These are phyloP conservation scores for Sinohyriopsis cumingii DNA, from an alignment of 2,888 invertebrate species.

Conservation along the genomic window DNA sequence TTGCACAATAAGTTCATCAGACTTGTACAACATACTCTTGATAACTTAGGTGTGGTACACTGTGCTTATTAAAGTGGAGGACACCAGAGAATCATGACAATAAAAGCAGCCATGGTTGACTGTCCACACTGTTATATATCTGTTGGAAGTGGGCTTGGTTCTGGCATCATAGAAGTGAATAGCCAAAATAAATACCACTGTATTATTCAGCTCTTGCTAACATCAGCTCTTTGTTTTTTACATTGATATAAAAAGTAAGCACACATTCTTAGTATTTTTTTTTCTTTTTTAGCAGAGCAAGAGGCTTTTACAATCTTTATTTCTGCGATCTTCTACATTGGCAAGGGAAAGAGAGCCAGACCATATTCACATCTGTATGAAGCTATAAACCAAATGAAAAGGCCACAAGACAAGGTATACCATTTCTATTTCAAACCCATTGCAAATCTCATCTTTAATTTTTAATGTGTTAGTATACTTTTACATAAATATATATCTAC, in stretches of 20 bases:
- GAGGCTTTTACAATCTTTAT: constrained; percentile 84
- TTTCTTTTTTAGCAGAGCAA: constrained; percentile 45
- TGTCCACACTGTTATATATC: no score
- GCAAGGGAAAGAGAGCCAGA: constrained; percentile 91
- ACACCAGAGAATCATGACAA: no score
- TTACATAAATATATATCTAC: neutral
- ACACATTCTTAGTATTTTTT: neutral
- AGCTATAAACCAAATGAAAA: constrained; percentile 77
- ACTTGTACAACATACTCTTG: no score
- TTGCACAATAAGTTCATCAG: no score
- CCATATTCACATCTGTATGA: constrained; percentile 94
- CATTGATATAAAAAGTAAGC: neutral
- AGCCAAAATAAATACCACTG: neutral
- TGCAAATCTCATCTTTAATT: neutral
- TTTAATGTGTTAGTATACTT: neutral
- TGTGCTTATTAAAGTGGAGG: no score
- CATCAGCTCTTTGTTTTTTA: no score
- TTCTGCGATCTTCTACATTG: constrained; percentile 93
- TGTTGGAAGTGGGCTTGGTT: no score
- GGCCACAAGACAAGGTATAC: constrained; percentile 41
- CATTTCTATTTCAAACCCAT: neutral
- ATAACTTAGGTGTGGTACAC: no score
- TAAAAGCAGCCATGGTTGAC: no score
- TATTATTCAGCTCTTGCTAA: neutral
- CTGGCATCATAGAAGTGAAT: neutral